These are phyloP conservation scores for Sesamia inferens DNA, from an alignment of 2,888 invertebrate genomes.

Conservation along the genomic window DNA sequence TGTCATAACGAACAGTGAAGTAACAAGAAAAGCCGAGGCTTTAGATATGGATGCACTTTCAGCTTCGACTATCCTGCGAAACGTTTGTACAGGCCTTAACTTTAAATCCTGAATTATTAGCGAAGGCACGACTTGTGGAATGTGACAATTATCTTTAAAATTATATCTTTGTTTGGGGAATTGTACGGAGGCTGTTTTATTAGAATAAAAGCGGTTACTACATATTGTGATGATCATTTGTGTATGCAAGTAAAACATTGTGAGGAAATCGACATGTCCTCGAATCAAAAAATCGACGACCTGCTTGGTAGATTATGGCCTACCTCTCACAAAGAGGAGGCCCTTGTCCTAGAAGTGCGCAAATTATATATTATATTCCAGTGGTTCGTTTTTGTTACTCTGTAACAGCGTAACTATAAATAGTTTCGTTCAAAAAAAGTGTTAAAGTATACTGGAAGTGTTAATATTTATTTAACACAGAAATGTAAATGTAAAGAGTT, in stretches of 20 bases:
- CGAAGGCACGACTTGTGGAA: slow-evolving; percentile 50
- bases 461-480: too few relatives aligned
- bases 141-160: slow-evolving; percentile 48
- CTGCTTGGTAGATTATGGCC: background rate
- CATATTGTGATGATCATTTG: background rate
- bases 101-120: slow-evolving; percentile 74
- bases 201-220: background rate
- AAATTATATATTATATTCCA: background rate
- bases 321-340: background rate
- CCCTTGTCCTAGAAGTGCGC: background rate
- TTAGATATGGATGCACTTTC: slow-evolving; percentile 69
- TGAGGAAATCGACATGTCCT: background rate
- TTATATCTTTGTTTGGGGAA: slow-evolving; percentile 38
- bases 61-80: slow-evolving; percentile 57
- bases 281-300: background rate
- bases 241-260: background rate
- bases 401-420: too few relatives aligned
- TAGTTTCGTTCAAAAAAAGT: too few relatives aligned
- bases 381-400: background rate
- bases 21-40: slow-evolving; percentile 59
- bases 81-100: slow-evolving; percentile 73
- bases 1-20: slow-evolving; percentile 48
- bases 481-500: too few relatives aligned
- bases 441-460: too few relatives aligned
- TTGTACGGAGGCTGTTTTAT: background rate